Evolutionary conservation across 2,113 vertebrate genomes (phyloP), one percentile per base, ranked within the genome.

Genomic region (Hippocampus guttulatus): DNA sequence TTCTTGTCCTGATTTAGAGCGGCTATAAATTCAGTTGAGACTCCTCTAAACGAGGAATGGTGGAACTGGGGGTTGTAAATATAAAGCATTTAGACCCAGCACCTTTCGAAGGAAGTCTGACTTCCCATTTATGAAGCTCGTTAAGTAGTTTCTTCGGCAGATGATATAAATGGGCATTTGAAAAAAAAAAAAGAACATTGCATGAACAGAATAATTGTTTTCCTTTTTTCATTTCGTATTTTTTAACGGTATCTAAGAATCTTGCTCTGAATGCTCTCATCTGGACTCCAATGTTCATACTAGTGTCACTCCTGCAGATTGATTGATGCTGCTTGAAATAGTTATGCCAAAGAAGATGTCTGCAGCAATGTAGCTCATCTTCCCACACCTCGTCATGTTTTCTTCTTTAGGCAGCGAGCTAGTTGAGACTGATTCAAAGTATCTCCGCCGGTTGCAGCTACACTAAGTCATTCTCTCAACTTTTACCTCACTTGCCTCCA

Each of bases 11-110:
- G 52, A 25, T 90, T 91, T 90, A 87, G 82, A 79, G 89, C 85
- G 88, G 89, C 85, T 68, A 77, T 82, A 84, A 86, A 91, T 90
- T 81, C 83, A 79, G 81, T 74, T 83, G 85, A 85, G 88, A 81
- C 52, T 84, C 85, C 86, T 84, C 73, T 90, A 87, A 91, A 87
- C 67, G 77, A 73, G 70, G 61, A 74, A 76, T 70, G 81, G 64
- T 88, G 82, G 85, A 74, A 81, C 77, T 21, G 81, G 75, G 33
- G 73, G 67, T 81, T 85, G 89, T 85, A 89, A 88, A 90, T 88
- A 88, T 78, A 81, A 73, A 84, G 79, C 75, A 84, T 90, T 89
- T 79, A 86, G 58, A 76, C 79, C 61, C 79, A 76, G 65, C 23
- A 74, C 71, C 75, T 77, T 78, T 85, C 73, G 77, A 84, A 84